Evolutionary conservation across 1,140 invertebrate species (phyloP).

Genomic region (Grapholita molesta): DNA sequence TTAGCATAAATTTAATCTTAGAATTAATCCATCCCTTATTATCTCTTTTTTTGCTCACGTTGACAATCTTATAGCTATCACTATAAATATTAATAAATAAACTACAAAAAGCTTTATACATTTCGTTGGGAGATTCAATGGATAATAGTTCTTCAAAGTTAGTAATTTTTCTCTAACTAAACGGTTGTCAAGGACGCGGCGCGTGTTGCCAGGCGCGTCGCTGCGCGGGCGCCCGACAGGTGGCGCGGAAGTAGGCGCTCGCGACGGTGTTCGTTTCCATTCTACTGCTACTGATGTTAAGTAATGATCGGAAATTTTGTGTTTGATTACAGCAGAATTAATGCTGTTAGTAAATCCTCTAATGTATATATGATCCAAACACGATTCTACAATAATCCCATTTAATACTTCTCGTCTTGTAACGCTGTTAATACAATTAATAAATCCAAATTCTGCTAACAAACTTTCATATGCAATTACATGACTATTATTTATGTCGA

Average conservation of each 20-base stretch:
- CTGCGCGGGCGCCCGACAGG: neutral
- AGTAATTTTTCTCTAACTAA: neutral
- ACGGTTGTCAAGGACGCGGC: neutral
- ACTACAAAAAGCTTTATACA: neutral
- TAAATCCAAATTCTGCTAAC: conserved; percentile 12
- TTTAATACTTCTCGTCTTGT: conserved; percentile 10
- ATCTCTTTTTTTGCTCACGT: neutral
- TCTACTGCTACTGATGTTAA: neutral
- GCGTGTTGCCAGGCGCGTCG: neutral
- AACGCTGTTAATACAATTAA: neutral
- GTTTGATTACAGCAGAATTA: conserved; percentile 9
- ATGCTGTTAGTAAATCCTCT: neutral
- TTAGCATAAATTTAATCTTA: conserved; percentile 11
- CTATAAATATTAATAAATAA: conserved; percentile 10
- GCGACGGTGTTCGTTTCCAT: neutral
- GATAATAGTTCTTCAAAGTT: neutral
- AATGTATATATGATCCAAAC: conserved; percentile 18
- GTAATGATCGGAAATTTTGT: conserved; percentile 18
- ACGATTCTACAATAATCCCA: conserved; percentile 2
- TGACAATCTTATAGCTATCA: neutral
- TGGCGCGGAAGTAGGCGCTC: neutral
- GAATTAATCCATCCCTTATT: conserved; percentile 16
- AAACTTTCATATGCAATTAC: conserved; percentile 14
- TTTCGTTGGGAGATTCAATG: neutral
- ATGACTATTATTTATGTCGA: conserved; percentile 2